A percentile compares a stretch with the other conserved stretches of the same genome.
Evolutionary conservation across 2,113 vertebrate species (phyloP).

Genomic region (Tretioscincus oriximinensis): DNA sequence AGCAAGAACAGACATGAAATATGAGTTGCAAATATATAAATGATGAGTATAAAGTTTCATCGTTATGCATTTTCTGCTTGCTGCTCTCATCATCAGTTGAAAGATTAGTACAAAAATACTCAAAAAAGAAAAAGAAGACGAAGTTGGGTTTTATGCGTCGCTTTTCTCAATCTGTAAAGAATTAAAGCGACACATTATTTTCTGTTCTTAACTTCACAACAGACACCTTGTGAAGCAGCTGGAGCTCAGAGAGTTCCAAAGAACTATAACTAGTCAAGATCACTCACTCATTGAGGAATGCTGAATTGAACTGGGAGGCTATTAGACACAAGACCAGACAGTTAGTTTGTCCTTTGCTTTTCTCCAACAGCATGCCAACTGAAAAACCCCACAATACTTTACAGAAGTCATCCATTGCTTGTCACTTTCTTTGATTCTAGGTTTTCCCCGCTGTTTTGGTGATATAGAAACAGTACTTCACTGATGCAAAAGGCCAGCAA

Average conservation of each 20-base stretch:
- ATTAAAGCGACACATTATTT: too few species aligned
- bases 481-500: constrained; percentile 54
- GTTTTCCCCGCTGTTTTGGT: too few species aligned
- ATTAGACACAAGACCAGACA: not conserved
- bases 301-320: too few species aligned
- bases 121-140: too few species aligned
- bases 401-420: constrained; percentile 61
- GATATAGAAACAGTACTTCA: constrained; percentile 53
- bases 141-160: too few species aligned
- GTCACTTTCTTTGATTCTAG: not conserved
- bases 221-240: too few species aligned
- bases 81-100: not conserved
- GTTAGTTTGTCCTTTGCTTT: not conserved
- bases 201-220: too few species aligned
- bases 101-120: not conserved
- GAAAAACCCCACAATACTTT: constrained; percentile 55
- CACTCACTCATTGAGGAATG: too few species aligned
- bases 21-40: not conserved
- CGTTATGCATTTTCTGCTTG: not conserved
- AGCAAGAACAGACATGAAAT: not conserved
- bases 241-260: too few species aligned
- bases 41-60: not conserved
- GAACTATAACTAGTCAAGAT: too few species aligned
- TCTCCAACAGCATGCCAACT: constrained; percentile 34
- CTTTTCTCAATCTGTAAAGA: too few species aligned